Base-by-base conservation (phyloP, 2,113 vertebrate genomes). In the Garra rufa region DNA sequence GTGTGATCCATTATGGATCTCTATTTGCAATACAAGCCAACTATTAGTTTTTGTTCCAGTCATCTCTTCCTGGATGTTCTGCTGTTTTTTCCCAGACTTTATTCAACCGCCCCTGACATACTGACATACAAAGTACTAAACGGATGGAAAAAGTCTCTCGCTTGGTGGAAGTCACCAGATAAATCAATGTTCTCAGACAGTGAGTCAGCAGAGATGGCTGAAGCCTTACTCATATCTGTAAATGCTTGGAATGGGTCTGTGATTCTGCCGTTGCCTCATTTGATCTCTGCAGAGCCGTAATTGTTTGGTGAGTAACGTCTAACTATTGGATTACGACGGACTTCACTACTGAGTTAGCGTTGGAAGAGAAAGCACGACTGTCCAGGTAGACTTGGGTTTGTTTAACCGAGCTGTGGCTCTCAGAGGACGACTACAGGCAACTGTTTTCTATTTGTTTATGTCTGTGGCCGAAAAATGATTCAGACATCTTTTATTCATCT, bases 121-220 rank as follows among this genome's bases (percentile, higher is more conserved):
- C 57, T 44, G 74, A 87, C 76, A 78, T 81, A 81, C 59, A 81
- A 83, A 76, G 67, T 70, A 69, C 41, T 48, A 28, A 48, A 85
- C 17, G 55, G 21, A 61, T 86, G 87, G 84, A 88, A 69, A 81
- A 70, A 70, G 26, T 4, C 19, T 52, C 19, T 30, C 0, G 48
- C 21, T 77, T 77, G 17, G 73, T 76, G 21, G 9, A 57, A 48
- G 77, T 85, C 74, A 89, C 89, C 86, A 88, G 63, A 81, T 59
- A 69, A 41, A 28, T 82, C 48, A 34, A 30, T 77, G 85, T 89
- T 86, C 89, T 88, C 88, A 93, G 91, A 93, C 91, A 78, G 46
- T 59, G 83, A 85, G 90, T 94, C 93, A 94, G 81, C 87, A 84
- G 57, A 26, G 38, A 85, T 87, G 85, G 84, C 89, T 85, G 76